Conservation (phyloP, 2,113 vertebrate genomes). For the Hemiscyllium ocellatum region DNA sequence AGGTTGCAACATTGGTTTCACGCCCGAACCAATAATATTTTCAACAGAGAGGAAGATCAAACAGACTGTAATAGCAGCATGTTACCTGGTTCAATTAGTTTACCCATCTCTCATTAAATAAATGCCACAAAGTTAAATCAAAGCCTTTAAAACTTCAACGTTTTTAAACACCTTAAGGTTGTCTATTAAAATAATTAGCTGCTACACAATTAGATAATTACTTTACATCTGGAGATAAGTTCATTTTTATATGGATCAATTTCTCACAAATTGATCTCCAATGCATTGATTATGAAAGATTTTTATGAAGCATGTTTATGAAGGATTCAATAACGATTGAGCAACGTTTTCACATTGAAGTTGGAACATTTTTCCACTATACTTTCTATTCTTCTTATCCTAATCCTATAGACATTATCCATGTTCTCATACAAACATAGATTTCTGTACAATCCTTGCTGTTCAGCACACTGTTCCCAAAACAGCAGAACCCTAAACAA, state of each 20-base stretch:
- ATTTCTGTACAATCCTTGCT: background rate
- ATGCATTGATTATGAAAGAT: background rate
- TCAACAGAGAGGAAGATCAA: background rate
- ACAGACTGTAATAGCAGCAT: background rate
- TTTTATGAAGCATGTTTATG: background rate
- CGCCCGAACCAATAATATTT: background rate
- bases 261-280: background rate
- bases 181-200: background rate
- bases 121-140: background rate
- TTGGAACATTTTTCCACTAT: background rate
- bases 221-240: background rate
- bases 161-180: background rate
- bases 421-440: background rate
- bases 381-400: background rate
- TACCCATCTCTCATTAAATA: background rate
- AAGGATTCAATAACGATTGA: background rate
- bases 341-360: background rate
- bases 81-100: background rate
- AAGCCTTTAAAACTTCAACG: background rate
- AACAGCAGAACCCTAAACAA: background rate
- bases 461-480: background rate
- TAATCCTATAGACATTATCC: background rate
- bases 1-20: background rate
- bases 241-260: background rate
- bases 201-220: background rate